Percentiles rank a stretch among this genome's conserved stretches.
Conservation (phyloP, 2,113 vertebrate genomes). For the Burhinus oedicnemus region DNA sequence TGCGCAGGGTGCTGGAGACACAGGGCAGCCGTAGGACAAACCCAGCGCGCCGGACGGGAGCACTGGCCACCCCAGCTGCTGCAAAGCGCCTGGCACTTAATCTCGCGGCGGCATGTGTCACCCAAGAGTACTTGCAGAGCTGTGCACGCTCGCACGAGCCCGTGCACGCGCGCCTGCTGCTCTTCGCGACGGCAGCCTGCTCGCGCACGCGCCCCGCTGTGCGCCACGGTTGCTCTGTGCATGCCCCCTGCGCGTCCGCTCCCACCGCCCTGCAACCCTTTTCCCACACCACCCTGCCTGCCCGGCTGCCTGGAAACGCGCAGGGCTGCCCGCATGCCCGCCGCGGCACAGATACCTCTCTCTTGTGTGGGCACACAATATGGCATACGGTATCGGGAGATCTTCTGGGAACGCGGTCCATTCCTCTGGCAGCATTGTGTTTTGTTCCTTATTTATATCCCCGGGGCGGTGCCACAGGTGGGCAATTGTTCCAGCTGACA, state of each 20-base stretch:
- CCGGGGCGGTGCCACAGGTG: slow-evolving; percentile 61
- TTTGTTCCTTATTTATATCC: slow-evolving; percentile 34
- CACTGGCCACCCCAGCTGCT: neutral
- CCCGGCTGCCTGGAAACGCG: neutral
- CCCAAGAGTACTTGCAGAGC: neutral
- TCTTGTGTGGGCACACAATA: neutral
- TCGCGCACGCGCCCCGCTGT: neutral
- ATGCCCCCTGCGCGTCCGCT: fast-evolving
- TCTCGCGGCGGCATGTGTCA: neutral
- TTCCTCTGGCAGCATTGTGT: neutral
- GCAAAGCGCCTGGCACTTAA: neutral
- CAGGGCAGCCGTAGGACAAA: neutral
- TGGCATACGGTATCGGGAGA: neutral
- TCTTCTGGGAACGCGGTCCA: neutral
- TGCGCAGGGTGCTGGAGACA: too few relatives aligned
- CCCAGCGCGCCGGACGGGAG: fast-evolving
- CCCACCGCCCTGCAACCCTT: fast-evolving
- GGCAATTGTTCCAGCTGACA: slow-evolving; percentile 58
- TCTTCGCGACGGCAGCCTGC: too few relatives aligned
- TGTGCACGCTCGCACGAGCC: neutral
- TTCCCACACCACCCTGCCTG: neutral
- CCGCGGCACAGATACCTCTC: fast-evolving
- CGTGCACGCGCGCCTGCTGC: fast-evolving
- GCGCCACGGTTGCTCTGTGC: fast-evolving
- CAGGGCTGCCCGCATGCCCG: neutral